These are phyloP conservation scores for Slavum lentiscoides DNA, from an alignment of 2,888 invertebrate species.

Conservation along the genomic window DNA sequence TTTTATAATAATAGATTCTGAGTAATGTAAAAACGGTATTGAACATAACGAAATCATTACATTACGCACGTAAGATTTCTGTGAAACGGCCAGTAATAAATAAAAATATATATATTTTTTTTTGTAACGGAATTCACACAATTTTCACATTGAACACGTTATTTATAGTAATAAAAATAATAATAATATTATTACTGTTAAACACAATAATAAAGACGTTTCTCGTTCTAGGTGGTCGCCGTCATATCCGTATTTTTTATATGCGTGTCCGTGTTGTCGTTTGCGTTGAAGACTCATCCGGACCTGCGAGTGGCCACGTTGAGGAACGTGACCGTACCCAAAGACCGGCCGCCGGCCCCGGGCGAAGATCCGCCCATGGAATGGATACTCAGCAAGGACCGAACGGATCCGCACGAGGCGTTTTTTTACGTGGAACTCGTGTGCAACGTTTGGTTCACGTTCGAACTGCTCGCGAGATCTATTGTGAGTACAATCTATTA, in stretches of 20 bases:
- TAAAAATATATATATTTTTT: no score
- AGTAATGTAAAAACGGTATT: no score
- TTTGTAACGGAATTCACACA: no score
- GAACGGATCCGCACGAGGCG: slow-evolving; percentile 93
- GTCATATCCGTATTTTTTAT: slow-evolving; percentile 99
- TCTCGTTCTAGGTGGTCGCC: slow-evolving; percentile 82
- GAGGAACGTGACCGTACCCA: slow-evolving; percentile 76
- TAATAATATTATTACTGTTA: no score
- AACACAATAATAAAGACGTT: background rate
- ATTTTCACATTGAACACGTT: no score
- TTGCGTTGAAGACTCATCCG: slow-evolving; percentile 99
- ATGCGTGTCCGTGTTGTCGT: slow-evolving; percentile 97
- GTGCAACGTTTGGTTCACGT: slow-evolving; percentile 87
- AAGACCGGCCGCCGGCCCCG: slow-evolving; percentile 72
- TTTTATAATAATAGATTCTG: no score
- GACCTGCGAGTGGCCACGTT: slow-evolving; percentile 93
- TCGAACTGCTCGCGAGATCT: slow-evolving; percentile 91
- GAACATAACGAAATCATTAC: no score
- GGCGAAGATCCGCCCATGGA: slow-evolving; percentile 64
- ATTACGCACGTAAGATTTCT: no score
- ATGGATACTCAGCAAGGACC: slow-evolving; percentile 74
- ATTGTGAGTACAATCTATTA: slow-evolving; percentile 72
- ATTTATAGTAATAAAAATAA: no score
- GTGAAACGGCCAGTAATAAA: no score
- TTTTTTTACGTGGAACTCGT: slow-evolving; percentile 99